phyloP scores from a whole-genome alignment of 2,888 invertebrate species.

The Eustalomyia histrio region DNA sequence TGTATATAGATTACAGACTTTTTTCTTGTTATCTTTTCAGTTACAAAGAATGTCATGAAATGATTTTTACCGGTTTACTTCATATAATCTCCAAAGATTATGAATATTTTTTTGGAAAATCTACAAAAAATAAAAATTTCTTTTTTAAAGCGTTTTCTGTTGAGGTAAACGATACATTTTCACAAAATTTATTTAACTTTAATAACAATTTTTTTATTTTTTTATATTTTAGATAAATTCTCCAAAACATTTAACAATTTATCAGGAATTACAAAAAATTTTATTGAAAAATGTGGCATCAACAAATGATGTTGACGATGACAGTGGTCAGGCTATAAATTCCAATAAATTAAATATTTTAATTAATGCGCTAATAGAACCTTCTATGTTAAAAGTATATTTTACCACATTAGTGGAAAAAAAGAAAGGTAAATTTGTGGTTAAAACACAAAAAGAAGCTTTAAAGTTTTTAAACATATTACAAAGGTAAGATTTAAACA shows the following conservation, averaged over 20 bases:
- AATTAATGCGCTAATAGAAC: conserved; percentile 46
- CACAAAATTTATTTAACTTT: not conserved
- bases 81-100: conserved; percentile 48
- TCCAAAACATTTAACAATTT: conserved; percentile 30
- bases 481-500: conserved; percentile 55
- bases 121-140: conserved; percentile 37
- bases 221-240: conserved; percentile 27
- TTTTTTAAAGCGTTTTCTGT: conserved; percentile 54
- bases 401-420: conserved; percentile 32
- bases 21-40: conserved; percentile 31
- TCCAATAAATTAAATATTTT: conserved; percentile 14
- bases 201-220: not conserved
- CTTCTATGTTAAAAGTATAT: conserved; percentile 41
- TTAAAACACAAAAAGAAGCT: conserved; percentile 34
- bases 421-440: conserved; percentile 31
- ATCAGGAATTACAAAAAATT: conserved; percentile 31
- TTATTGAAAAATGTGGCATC: not conserved
- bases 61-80: conserved; percentile 46
- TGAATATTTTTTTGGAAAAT: conserved; percentile 52
- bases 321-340: not conserved
- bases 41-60: conserved; percentile 49
- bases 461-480: conserved; percentile 60
- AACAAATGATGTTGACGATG: not conserved
- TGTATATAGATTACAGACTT: too few species aligned
- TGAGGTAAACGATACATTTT: conserved; percentile 37